Base-by-base conservation (phyloP, 2,888 invertebrate genomes). In the Chorisops tibialis region DNA sequence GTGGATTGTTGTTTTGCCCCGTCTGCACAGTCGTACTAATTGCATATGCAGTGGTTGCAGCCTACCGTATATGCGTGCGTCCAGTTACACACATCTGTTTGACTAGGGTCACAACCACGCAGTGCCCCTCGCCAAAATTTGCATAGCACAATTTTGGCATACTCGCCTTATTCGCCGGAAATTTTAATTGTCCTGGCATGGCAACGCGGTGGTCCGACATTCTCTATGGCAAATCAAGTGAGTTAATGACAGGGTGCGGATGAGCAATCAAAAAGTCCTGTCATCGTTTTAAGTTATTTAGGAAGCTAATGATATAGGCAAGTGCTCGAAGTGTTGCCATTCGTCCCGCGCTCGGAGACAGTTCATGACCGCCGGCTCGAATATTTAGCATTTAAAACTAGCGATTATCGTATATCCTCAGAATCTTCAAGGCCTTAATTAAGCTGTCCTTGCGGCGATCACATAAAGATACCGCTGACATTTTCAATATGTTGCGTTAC, bases 81-180 rank as follows among this genome's bases (percentile, higher is more conserved):
- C 30, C 30, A 30, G 30, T 5, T 30, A 30, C n/a, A 12, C n/a
- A 58, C 60, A 50, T 60, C 60, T 60, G 60, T 60, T 60, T 19
- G 22, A 24, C 38, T 16, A 35, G 12, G 16, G 22, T 4, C n/a
- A 21, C 30, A 7, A 7, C 30, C 30, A 30, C 30, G 9, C 30
- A 30, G 9, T 30, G 30, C 5, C 30, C n/a, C 30, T 5, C 30
- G 9, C 30, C 30, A 9, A 30, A 37, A 61, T 61, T 61, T 61
- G 54, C 61, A 61, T 61, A 61, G 38, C 30, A 22, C 37, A 54
- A 61, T 54, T 39, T 61, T 48, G 37, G 37, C 24, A 38, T 39
- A 43, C 19, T 24, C 35, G 21, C 39, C 52, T 14, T 54, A 9
- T 2, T 14, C 14, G 41, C 38, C 18, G 14, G 45, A 22, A 38